Evolutionary conservation across 2,888 invertebrate species (phyloP), one percentile per base, ranked within the genome.

Genomic region (Cerastoderma edule): DNA sequence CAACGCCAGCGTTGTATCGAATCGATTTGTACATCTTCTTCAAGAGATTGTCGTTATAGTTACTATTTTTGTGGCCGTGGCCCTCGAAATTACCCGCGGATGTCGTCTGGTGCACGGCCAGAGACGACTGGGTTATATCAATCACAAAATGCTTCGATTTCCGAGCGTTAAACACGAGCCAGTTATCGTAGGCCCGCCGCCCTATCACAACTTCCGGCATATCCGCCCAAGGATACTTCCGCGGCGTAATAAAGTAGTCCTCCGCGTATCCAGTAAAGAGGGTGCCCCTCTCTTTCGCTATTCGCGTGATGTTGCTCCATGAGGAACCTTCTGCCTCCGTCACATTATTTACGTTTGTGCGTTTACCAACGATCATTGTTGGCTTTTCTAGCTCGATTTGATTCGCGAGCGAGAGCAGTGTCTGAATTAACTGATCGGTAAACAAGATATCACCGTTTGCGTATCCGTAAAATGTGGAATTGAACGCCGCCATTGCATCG

Each of bases 71-170:
- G 28, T 83, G 84, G 19, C 78, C 72, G 65, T 83, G 85, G 22
- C 89, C 87, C 68, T 88, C 88, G 32, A 76, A 85, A 64, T 89
- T 88, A 13, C 88, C 89, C 0, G 83, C 79, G 30, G 78, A 78
- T n/a, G 87, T 89, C 8, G 88, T 89, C 77, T 89, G 90, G 57
- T 89, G 90, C 16, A 89, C 84, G 10, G 89, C 88, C 8, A 87
- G 72, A 6, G 87, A n/a, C 5, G 89, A 87, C 5, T 81, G 77
- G 13, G 89, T 87, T 4, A 78, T 82, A 63, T 90, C 90, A 19
- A 90, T 81, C 24, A 87, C 87, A 33, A 60, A 50, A 19, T 84
- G 75, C n/a, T 85, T 75, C 5, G 74, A 70, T 73, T 84, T 82
- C 8, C 85, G 76, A 2, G 88, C 74, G 67, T 87, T 78, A n/a